Evolutionary conservation across 2,113 vertebrate species (phyloP), one percentile per base, ranked within the genome.

Genomic region (Ailuropoda melanoleuca): DNA sequence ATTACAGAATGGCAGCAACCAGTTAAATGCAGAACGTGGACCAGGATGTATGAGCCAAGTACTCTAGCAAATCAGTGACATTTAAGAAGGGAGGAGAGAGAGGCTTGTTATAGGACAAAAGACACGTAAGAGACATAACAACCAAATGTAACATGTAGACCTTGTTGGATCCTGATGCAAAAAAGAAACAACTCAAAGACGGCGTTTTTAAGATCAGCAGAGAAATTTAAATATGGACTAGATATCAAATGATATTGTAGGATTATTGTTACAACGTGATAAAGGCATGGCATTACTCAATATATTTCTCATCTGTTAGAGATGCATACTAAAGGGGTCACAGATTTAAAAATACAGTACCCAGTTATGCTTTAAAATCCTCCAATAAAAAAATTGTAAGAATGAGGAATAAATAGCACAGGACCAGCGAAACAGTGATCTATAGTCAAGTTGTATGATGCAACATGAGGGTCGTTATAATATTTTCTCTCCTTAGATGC

Each of bases 261-360:
- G 85, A 34, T 39, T 93, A 34, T 55, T 90, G 8, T 53, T 81
- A 86, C 26, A 90, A 96, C 26, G 19, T 68, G 75, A 92, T 88
- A 93, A 92, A 92, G 39, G 13, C 29, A 75, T 34, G 56, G 4
- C 6, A 34, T 81, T 68, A 12, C 74, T 92, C 58, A 96, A 88
- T 84, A 77, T 55, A 90, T 77, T 68, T 88, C 19, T 75, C 66
- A 62, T 68, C 26, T 64, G 53, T 88, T 96, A 92, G 70, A 95
- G 26, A 66, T 55, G 11, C n/a, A 74, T 68, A 60, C 18, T 83
- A 21, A 83, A 90, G 23, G 72, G 14, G 82, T 87, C 58, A 75
- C 14, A 95, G 48, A 48, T 19, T 84, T 75, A n/a, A 93, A 94
- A 87, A 48, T 48, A 50, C 56, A 19, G 46, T 50, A 39, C 31